Evolutionary conservation across 2,113 vertebrate genomes (phyloP).

Genomic region (Onychorhynchus coronatus): DNA sequence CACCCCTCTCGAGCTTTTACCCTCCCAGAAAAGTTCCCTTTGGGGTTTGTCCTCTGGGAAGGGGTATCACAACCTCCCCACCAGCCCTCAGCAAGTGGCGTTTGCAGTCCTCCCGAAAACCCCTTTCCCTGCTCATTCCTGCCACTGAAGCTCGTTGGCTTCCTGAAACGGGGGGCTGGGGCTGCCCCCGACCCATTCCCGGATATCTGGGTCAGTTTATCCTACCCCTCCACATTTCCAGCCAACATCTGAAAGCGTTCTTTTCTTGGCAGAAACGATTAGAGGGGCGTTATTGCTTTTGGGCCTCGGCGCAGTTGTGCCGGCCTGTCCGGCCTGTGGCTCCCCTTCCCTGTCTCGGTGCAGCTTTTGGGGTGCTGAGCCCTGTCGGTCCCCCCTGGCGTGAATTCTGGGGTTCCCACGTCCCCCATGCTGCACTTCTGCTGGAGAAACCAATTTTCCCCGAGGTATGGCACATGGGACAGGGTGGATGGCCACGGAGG

Average conservation of each 20-base stretch:
- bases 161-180: rapidly evolving
- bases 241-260: not conserved
- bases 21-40: rapidly evolving
- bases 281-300: rapidly evolving
- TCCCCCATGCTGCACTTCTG: rapidly evolving
- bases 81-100: not conserved
- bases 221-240: not conserved
- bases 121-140: not conserved
- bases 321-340: rapidly evolving
- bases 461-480: rapidly evolving
- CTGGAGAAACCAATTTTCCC: not conserved
- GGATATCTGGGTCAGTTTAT: not conserved
- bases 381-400: rapidly evolving
- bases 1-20: not conserved
- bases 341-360: not conserved
- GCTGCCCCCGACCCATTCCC: not conserved
- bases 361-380: not conserved
- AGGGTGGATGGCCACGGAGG: rapidly evolving
- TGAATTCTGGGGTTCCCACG: not conserved
- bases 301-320: rapidly evolving
- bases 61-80: not conserved
- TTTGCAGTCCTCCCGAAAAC: rapidly evolving
- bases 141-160: rapidly evolving
- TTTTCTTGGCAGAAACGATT: not conserved
- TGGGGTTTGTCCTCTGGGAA: not conserved